Evolutionary conservation across 2,113 vertebrate species (phyloP), one percentile per base, ranked within the genome.

Genomic region (Coracopsis vasa): DNA sequence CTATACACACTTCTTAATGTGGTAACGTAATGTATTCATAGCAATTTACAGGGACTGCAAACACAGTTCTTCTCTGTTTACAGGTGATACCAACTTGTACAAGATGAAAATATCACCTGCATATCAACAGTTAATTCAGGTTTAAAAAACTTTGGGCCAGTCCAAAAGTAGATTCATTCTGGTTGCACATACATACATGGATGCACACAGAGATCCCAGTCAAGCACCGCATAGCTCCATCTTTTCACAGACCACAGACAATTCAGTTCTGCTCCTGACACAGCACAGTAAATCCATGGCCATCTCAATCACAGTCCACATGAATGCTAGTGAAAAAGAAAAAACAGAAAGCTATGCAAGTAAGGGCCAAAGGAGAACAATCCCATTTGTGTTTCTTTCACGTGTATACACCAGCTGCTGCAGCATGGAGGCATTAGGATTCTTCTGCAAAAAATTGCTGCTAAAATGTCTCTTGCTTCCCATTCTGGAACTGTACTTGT

Each of bases 181-280:
- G 25, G 21, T 16, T 60, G 25, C 29, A 66, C 45, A 47, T 1
- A 1, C 25, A 20, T 8, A 54, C 8, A 25, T 7, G 23, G 11
- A 39, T 0, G 2, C 10, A 65, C 54, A 53, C 0, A 69, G 11
- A 90, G 20, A 80, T 21, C 20, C 9, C 3, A 2, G 1, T 8
- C 13, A n/a, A 39, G 31, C 33, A 62, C 33, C 1, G 0, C 18
- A 70, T 2, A 1, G 37, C 50, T 90, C 31, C 35, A 54, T 80
- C n/a, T 29, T 73, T 51, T 84, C 45, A 47, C 29, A n/a, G 13
- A 15, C 3, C 7, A 75, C 44, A 53, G 53, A n/a, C 10, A 28
- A 21, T 74, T 66, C 62, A 8, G 0, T 39, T 73, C 65, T 86
- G 23, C 37, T 81, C 50, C 74, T 79, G n/a, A 62, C 45, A 69